Base-by-base conservation (phyloP, 1,140 invertebrate genomes). In the Sarcophaga bullata region DNA sequence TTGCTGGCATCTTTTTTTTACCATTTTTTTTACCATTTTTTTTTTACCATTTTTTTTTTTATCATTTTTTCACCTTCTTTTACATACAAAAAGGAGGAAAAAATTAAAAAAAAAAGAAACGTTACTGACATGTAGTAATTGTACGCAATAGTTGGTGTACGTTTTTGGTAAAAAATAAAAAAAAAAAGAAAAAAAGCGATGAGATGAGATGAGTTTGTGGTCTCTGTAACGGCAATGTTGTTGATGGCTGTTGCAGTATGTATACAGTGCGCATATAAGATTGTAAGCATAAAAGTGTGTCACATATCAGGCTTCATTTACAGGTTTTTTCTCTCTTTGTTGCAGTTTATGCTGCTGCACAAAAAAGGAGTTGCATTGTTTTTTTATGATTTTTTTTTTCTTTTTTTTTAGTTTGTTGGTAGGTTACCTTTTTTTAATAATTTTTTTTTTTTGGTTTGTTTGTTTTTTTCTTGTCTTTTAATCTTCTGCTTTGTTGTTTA, bases 361-460 rank as follows among this genome's bases (percentile, higher is more conserved):
- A 25, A 68, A 68, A 68, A 68, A 68, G 62, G 62, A 68, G 62
- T 68, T 68, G 62, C 17, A 68, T 68, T n/a, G 17, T 68, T 68
- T n/a, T 58, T 11, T 58, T 58, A 15, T 15, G n/a, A 58, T 11
- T 58, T 58, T 7, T 58, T 6, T 58, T 58, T 58, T 58, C n/a
- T 58, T 10, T 5, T 54, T 13, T 58, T 1, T 37, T 37, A 37
- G 25, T 37, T 37, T 37, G 25, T 37, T 37, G 25, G 25, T 37
- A 2, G 25, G 25, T 37, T 37, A 37, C 25, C 25, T 37, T 68
- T 68, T 15, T 58, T 13, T 58, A n/a, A n/a, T n/a, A 58, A 58
- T 11, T 58, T 58, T 7, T 58, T 6, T 58, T 58, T 58, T 58
- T 13, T 0, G 7, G 6, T 58, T 37, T 37, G 25, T 37, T 37